These are phyloP conservation scores for Brienomyrus brachyistius DNA, from an alignment of 2,113 vertebrate genomes.

Conservation along the genomic window DNA sequence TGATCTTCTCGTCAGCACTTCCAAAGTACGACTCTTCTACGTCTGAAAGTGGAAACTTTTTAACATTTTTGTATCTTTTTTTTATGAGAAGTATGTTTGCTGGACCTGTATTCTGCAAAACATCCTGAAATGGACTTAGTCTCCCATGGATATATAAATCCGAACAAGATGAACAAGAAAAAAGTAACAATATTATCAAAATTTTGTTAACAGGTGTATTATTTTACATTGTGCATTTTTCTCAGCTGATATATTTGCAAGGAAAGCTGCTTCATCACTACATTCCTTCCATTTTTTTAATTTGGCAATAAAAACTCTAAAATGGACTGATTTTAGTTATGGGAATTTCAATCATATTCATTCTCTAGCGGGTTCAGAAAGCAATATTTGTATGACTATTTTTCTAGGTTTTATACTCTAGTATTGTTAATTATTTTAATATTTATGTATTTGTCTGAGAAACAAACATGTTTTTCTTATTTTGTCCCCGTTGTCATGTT, in stretches of 20 bases:
- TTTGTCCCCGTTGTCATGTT: neutral
- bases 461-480: slow-evolving; percentile 43
- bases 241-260: neutral
- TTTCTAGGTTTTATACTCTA: slow-evolving; percentile 1
- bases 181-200: neutral
- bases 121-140: neutral
- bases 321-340: neutral
- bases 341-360: slow-evolving; percentile 18
- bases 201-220: slow-evolving; percentile 33
- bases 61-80: slow-evolving; percentile 13
- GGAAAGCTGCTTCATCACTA: neutral
- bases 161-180: neutral
- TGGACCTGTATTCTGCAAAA: slow-evolving; percentile 27
- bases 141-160: slow-evolving; percentile 1
- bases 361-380: slow-evolving; percentile 18
- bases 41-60: slow-evolving; percentile 65
- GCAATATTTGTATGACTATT: slow-evolving; percentile 23
- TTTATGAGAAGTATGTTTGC: slow-evolving; percentile 6
- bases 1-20: slow-evolving; percentile 96
- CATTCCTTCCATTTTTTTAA: neutral
- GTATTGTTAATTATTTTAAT: slow-evolving; percentile 20
- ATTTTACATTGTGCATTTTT: slow-evolving; percentile 38
- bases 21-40: slow-evolving; percentile 95
- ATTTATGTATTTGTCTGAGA: slow-evolving; percentile 46
- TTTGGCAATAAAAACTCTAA: neutral